phyloP scores from a whole-genome alignment of 2,888 invertebrate genomes.

The Epinotia ramella region DNA sequence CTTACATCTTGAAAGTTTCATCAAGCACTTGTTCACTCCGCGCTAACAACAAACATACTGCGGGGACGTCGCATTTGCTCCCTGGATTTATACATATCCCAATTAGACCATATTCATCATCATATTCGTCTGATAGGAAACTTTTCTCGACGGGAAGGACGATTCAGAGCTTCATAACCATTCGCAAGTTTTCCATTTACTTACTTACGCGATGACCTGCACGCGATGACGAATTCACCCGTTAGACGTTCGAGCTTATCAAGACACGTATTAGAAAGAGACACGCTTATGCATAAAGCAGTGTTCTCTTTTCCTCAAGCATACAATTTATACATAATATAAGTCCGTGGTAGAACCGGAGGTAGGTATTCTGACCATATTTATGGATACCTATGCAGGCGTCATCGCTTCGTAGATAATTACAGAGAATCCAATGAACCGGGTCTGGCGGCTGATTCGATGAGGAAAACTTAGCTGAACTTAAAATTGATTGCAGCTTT shows the following conservation, averaged over 20 bases:
- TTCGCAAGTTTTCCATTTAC: conserved; percentile 41
- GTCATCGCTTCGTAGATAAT: conserved; percentile 41
- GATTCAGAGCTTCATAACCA: conserved; percentile 33
- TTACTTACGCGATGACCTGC: no score
- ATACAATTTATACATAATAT: conserved; percentile 18
- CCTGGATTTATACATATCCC: conserved; percentile 42
- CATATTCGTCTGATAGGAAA: conserved; percentile 43
- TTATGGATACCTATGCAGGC: conserved; percentile 31
- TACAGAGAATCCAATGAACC: conserved; percentile 34
- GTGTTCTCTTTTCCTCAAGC: conserved; percentile 28
- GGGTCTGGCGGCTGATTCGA: conserved; percentile 34
- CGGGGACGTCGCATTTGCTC: background rate
- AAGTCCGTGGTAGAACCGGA: conserved; percentile 13
- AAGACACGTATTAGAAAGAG: conserved; percentile 25
- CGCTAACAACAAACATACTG: conserved; percentile 32
- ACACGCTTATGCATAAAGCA: conserved; percentile 29
- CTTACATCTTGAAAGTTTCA: conserved; percentile 33
- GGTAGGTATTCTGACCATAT: conserved; percentile 28
- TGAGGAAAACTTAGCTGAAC: conserved; percentile 7
- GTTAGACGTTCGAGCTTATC: conserved; percentile 9
- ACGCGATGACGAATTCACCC: conserved; percentile 27
- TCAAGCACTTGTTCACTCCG: conserved; percentile 19
- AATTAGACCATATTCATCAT: conserved; percentile 36
- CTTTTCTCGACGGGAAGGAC: conserved; percentile 35
- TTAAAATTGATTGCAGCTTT: background rate